Percentiles rank a stretch among this genome's conserved stretches.
These are phyloP conservation scores for Anneissia japonica DNA, from an alignment of 35 echinoderm and acorn worm genomes.

Conservation along the genomic window DNA sequence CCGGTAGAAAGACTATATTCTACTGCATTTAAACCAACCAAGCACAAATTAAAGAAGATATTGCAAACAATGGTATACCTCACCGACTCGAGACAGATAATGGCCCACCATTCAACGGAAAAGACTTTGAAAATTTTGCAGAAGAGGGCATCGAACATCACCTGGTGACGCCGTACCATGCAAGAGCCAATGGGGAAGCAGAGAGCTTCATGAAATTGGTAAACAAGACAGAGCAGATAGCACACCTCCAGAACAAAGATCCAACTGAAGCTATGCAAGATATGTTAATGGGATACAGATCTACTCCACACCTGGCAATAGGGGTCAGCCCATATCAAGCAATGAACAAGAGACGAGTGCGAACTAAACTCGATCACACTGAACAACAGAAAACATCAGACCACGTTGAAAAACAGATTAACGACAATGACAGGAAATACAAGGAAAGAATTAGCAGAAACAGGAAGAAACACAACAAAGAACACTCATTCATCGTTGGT, in stretches of 20 bases:
- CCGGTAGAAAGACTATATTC: conserved; percentile 31
- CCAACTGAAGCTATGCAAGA: conserved; percentile 29
- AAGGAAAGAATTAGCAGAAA: too few relatives aligned
- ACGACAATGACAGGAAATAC: too few relatives aligned
- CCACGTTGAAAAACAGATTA: too few relatives aligned
- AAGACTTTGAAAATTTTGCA: conserved; percentile 52
- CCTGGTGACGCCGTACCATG: conserved; percentile 33
- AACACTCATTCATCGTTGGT: too few relatives aligned
- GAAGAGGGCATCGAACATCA: conserved; percentile 51
- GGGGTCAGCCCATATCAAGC: conserved; percentile 43
- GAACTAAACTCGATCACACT: conserved; percentile 39
- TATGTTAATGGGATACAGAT: conserved; percentile 56
- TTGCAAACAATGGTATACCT: conserved; percentile 53
- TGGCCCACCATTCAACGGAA: conserved; percentile 54
- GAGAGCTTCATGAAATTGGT: conserved; percentile 59
- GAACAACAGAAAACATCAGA: too few relatives aligned
- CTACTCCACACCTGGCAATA: conserved; percentile 47
- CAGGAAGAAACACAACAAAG: too few relatives aligned
- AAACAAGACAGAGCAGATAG: conserved; percentile 49
- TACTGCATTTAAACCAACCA: conserved; percentile 30
- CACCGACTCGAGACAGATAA: conserved; percentile 41
- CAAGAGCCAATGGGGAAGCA: conserved; percentile 58
- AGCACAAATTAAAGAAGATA: conserved; percentile 41
- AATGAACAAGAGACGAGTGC: conserved; percentile 31
- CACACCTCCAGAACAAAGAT: conserved; percentile 24